Conservation (phyloP, 1,140 invertebrate genomes). For the Hestina assimilis region DNA sequence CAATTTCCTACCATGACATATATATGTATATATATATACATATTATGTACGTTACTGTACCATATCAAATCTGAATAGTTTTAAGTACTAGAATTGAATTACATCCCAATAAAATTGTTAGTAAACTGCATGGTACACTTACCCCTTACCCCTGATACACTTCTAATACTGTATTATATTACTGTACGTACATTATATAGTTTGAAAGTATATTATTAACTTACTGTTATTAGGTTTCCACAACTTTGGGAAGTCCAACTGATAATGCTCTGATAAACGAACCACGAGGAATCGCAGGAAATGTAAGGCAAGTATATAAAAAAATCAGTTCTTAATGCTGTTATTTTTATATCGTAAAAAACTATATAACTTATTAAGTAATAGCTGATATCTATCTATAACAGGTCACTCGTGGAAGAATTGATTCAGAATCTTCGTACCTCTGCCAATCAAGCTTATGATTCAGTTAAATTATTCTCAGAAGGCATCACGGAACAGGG, state of each 20-base stretch:
- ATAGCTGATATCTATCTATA: slow-evolving; percentile 13
- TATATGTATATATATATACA: no score
- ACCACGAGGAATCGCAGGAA: slow-evolving; percentile 30
- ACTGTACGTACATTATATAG: no score
- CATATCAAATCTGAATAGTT: no score
- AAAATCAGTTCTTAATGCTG: not conserved
- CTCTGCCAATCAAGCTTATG: slow-evolving; percentile 41
- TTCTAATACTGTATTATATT: no score
- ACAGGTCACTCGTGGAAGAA: slow-evolving; percentile 46
- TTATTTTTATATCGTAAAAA: not conserved
- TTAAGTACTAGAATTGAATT: no score
- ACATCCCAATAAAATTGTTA: no score
- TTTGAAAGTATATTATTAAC: no score
- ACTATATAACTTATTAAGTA: not conserved
- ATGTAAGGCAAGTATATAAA: slow-evolving; percentile 28
- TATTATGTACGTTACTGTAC: no score
- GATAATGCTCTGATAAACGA: slow-evolving; percentile 28
- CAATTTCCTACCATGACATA: no score
- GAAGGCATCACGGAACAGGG: slow-evolving; percentile 40
- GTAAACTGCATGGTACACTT: no score
- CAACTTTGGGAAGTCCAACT: slow-evolving; percentile 22
- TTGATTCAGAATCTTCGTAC: slow-evolving; percentile 39
- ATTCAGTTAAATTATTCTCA: slow-evolving; percentile 41
- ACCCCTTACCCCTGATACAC: no score
- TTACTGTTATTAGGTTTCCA: slow-evolving; percentile 21